Evolutionary conservation across 35 echinoderm and acorn worm genomes (phyloP).

Genomic region (Heliocidaris tuberculata): DNA sequence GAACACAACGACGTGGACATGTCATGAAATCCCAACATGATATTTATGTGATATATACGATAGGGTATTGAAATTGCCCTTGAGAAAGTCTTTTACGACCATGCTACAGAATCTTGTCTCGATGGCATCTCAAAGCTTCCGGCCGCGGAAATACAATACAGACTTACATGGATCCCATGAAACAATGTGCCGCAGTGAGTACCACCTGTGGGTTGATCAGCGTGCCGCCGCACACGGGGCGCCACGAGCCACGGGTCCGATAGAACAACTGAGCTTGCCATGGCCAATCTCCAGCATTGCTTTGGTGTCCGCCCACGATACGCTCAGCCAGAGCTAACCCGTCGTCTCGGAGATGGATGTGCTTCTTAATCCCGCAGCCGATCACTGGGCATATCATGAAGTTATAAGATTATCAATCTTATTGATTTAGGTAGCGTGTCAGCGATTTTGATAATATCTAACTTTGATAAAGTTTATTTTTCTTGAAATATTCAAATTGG

Average conservation of each 20-base stretch:
- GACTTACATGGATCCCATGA: constrained; percentile 68
- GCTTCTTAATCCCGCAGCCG: neutral
- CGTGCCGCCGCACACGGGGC: constrained; percentile 61
- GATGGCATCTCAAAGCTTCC: too few species aligned
- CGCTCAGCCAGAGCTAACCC: neutral
- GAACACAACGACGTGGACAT: too few species aligned
- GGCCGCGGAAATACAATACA: neutral
- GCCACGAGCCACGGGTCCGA: neutral
- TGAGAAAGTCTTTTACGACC: too few species aligned
- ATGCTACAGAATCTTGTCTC: too few species aligned
- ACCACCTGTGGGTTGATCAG: constrained; percentile 55
- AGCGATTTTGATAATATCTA: too few species aligned
- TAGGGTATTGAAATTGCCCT: too few species aligned
- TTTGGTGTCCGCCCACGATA: constrained; percentile 50
- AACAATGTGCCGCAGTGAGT: constrained; percentile 66
- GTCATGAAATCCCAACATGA: too few species aligned
- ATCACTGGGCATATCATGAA: neutral
- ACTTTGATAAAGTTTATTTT: too few species aligned
- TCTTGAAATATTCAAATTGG: too few species aligned
- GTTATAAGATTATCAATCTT: too few species aligned
- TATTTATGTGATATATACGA: too few species aligned
- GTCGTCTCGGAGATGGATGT: neutral
- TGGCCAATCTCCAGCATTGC: constrained; percentile 53
- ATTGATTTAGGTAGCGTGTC: too few species aligned
- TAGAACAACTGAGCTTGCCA: constrained; percentile 71